Conservation (phyloP, 2,888 invertebrate species). For the Ellobium chinense region DNA sequence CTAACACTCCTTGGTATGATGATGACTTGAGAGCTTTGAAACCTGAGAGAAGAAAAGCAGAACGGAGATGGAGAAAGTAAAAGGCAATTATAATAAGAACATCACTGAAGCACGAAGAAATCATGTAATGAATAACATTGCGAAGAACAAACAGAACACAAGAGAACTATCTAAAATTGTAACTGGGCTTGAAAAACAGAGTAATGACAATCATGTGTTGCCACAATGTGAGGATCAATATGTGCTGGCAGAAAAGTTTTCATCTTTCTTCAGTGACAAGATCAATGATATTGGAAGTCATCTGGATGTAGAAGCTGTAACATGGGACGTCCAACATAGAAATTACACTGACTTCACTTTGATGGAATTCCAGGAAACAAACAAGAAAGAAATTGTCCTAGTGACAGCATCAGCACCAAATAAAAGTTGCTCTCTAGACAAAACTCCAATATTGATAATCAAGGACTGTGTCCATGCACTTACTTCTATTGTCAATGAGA, state of each 20-base stretch:
- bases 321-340: neutral
- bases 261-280: neutral
- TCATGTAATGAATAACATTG: too few relatives aligned
- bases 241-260: too few relatives aligned
- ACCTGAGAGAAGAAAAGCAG: neutral
- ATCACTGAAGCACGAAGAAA: neutral
- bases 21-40: neutral
- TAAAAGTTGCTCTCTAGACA: neutral
- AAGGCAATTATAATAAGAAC: neutral
- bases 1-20: neutral
- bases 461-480: neutral
- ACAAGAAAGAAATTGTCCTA: neutral
- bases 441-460: neutral
- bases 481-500: neutral
- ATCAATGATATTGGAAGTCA: neutral
- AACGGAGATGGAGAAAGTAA: neutral
- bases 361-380: neutral
- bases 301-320: neutral
- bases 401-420: neutral
- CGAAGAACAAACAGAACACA: neutral
- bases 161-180: neutral
- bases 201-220: neutral
- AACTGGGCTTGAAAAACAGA: neutral
- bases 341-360: neutral
- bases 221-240: too few relatives aligned